Evolutionary conservation across 1,140 invertebrate genomes (phyloP).

Genomic region (Cecropterus lyciades): DNA sequence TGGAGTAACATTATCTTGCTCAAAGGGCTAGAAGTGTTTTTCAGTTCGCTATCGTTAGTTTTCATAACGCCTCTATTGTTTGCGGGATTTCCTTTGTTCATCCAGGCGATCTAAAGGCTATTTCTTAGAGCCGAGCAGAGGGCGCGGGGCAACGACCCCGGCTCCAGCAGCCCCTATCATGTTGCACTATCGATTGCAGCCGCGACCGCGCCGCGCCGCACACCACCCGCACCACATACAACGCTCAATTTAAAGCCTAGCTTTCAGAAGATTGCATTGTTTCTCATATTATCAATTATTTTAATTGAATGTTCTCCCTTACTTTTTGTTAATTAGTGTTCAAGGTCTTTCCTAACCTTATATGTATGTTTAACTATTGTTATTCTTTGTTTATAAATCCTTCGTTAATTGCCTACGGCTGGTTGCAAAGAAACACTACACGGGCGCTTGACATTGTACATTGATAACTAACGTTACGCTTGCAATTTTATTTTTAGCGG

Average conservation of each 20-base stretch:
- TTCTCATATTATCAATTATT: no score
- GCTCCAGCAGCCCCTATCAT: slow-evolving; percentile 4
- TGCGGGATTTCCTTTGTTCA: neutral
- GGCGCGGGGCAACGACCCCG: slow-evolving; percentile 3
- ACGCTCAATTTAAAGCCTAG: neutral
- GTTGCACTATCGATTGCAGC: slow-evolving; percentile 10
- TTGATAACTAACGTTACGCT: no score
- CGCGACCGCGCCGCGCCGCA: neutral
- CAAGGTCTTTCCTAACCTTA: no score
- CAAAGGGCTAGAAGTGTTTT: neutral
- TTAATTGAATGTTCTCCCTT: no score
- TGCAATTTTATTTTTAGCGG: no score
- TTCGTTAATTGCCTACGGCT: no score
- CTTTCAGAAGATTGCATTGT: neutral
- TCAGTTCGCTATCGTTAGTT: neutral
- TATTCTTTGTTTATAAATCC: no score
- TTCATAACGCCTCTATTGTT: neutral
- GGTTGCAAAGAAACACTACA: no score
- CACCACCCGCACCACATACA: neutral
- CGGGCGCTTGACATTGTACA: no score
- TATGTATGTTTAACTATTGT: no score
- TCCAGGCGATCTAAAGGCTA: neutral
- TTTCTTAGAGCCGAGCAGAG: neutral
- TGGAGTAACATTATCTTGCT: neutral
- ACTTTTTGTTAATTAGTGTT: no score